Evolutionary conservation across 2,888 invertebrate species (phyloP), one percentile per base, ranked within the genome.

Genomic region (Frankliniella intonsa): DNA sequence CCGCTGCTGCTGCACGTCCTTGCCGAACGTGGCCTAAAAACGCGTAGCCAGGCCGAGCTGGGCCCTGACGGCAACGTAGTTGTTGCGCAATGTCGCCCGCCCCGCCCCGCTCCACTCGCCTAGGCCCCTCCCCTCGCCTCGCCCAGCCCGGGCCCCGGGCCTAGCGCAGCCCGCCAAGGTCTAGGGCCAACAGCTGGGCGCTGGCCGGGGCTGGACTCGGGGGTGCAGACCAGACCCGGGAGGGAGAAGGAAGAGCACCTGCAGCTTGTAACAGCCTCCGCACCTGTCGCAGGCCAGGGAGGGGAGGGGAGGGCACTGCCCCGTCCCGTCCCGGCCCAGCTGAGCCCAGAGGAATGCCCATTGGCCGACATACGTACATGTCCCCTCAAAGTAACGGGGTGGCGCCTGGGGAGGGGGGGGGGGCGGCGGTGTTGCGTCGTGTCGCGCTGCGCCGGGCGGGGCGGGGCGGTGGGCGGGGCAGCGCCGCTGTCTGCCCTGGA

Each of bases 21-120:
- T 62, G 62, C 62, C 62, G 62, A 62, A 62, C 62, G 62, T 62
- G 62, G 62, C 62, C 62, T 17, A 62, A 62, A 62, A 62, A 17
- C 62, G 62, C 62, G 62, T 62, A 14, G 62, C 14, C 14, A 7
- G 17, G 62, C 62, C 14, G 38, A 5, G 11, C 62, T 0, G 11
- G 62, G 17, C 62, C 55, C 55, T 3, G 62, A 19, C 14, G 62
- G 38, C 38, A 38, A 5, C 38, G 38, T 5, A 38, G 38, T 38
- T n/a, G 62, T 62, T 62, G 62, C 62, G 62, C 62, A 11, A 62
- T 17, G 62, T 7, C 62, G 62, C 7, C 62, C 11, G 62, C 19
- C 55, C 62, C n/a, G 62, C 62, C n/a, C 55, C 17, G 55, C 55
- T 55, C 55, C 1, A n/a, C n/a, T 8, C 62, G 17, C 62, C 62